These are phyloP conservation scores for Caenorhabditis japonica DNA, from an alignment of 2,888 invertebrate genomes.

Conservation along the genomic window DNA sequence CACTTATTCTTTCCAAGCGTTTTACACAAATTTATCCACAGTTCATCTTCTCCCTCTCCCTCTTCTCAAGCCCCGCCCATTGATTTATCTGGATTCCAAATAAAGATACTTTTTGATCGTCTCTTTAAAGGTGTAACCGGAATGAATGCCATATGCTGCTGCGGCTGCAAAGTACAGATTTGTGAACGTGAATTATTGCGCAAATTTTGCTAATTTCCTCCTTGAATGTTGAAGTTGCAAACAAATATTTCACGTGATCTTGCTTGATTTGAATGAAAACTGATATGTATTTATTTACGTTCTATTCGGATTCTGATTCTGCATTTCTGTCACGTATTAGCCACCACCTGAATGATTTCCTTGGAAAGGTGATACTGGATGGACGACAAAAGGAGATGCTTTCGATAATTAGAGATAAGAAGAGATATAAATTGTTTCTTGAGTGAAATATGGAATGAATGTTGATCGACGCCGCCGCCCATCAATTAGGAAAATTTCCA, in stretches of 20 bases:
- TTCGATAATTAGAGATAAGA: background rate
- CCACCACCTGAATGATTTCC: no score
- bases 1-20: conserved; percentile 40
- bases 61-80: conserved; percentile 17
- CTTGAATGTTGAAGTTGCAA: no score
- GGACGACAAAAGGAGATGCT: no score
- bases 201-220: no score
- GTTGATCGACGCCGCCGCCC: conserved; percentile 3
- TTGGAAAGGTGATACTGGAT: no score
- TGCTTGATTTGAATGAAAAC: conserved; percentile 19
- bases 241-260: no score
- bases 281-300: conserved; percentile 16
- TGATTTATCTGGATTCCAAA: conserved; percentile 5
- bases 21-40: conserved; percentile 14
- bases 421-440: conserved; percentile 16
- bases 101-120: background rate
- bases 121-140: background rate
- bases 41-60: no score
- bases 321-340: no score
- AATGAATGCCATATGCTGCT: background rate
- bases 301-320: no score
- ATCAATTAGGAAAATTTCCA: background rate
- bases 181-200: no score
- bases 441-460: conserved; percentile 19
- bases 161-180: background rate